phyloP scores from a whole-genome alignment of 2,888 invertebrate genomes.

The Drosophila rubida region DNA sequence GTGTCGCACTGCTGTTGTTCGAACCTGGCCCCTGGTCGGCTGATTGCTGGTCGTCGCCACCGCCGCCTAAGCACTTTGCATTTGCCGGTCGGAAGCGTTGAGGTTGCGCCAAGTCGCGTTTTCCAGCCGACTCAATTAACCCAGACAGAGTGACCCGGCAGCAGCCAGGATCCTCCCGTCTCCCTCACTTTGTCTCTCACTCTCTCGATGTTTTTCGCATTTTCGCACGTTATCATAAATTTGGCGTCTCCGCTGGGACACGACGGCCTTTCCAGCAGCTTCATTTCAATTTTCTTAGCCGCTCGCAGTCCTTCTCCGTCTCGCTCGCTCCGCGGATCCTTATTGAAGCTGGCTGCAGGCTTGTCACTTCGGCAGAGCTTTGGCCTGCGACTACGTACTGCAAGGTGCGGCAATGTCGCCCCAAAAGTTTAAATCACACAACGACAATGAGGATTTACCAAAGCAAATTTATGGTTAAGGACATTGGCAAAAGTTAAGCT shows the following conservation, averaged over 20 bases:
- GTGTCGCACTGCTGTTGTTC: constrained; percentile 26
- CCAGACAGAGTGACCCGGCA: constrained; percentile 22
- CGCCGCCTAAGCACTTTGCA: constrained; percentile 52
- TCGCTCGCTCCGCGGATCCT: constrained; percentile 38
- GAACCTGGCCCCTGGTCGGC: constrained; percentile 4
- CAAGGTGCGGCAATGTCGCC: constrained; percentile 42
- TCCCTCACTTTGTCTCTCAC: not conserved
- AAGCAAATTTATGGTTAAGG: constrained; percentile 82
- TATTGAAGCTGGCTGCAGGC: constrained; percentile 40
- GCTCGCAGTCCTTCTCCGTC: constrained; percentile 1
- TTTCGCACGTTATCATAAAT: constrained; percentile 69
- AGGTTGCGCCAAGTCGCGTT: constrained; percentile 61
- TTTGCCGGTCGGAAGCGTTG: constrained; percentile 56
- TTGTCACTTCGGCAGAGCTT: constrained; percentile 48
- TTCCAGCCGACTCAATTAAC: constrained; percentile 62
- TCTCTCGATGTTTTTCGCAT: constrained; percentile 47
- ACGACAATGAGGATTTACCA: constrained; percentile 83
- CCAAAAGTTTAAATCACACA: constrained; percentile 84
- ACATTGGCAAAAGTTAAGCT: constrained; percentile 75
- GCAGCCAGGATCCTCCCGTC: not conserved
- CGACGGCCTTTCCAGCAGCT: constrained; percentile 31
- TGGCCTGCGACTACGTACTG: constrained; percentile 10
- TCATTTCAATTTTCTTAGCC: constrained; percentile 74
- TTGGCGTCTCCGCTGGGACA: constrained; percentile 55
- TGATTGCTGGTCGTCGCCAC: constrained; percentile 14